A percentile compares a stretch with the other conserved stretches of the same genome.
Conservation (phyloP, 1,140 invertebrate genomes). For the Ruditapes philippinarum region DNA sequence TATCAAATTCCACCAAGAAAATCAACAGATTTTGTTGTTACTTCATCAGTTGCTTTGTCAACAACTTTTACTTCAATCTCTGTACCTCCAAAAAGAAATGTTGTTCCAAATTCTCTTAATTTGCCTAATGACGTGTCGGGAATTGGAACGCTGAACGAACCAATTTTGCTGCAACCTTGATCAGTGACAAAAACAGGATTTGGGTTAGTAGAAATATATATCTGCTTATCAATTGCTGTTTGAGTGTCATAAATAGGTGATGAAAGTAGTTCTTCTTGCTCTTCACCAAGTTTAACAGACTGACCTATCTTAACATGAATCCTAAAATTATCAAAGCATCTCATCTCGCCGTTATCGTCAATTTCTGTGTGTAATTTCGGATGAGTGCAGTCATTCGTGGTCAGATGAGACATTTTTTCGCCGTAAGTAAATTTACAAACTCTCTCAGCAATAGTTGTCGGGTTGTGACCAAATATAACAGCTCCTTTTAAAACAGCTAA, state of each 20-base stretch:
- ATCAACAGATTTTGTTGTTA: not conserved
- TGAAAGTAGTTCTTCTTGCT: not conserved
- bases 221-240: not conserved
- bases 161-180: constrained; percentile 8
- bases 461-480: too few species aligned
- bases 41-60: not conserved
- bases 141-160: not conserved
- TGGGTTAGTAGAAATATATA: not conserved
- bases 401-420: too few species aligned
- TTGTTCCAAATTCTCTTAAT: constrained; percentile 9
- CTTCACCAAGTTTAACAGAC: constrained; percentile 1
- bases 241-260: not conserved
- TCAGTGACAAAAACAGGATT: constrained; percentile 8
- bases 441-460: too few species aligned
- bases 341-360: too few species aligned
- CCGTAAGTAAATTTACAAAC: too few species aligned
- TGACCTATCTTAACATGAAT: too few species aligned
- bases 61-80: constrained; percentile 30
- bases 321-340: too few species aligned
- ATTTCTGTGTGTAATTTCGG: too few species aligned
- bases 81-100: constrained; percentile 38
- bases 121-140: not conserved
- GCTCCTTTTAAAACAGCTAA: too few species aligned
- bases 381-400: too few species aligned
- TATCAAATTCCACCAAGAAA: not conserved